These are phyloP conservation scores for Tridacna gigas DNA, from an alignment of 2,888 invertebrate species.

Conservation along the genomic window DNA sequence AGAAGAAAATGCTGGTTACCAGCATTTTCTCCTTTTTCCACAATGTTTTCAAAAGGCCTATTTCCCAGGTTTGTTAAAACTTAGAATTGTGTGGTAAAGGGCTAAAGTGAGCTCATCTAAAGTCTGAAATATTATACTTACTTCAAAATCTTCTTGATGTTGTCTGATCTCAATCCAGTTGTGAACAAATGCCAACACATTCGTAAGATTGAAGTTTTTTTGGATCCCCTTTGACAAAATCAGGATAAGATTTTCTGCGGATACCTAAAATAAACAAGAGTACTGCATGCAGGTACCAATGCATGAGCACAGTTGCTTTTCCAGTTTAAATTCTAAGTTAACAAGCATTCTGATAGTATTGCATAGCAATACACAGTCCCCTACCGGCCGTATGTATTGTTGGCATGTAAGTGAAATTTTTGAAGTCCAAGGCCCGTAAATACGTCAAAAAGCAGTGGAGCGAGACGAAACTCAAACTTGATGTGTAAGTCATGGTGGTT, in stretches of 20 bases:
- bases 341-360: too few species aligned
- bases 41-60: background rate
- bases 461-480: too few species aligned
- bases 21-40: background rate
- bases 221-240: background rate
- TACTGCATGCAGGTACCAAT: background rate
- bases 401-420: too few species aligned
- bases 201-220: background rate
- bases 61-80: background rate
- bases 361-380: too few species aligned
- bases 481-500: too few species aligned
- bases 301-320: too few species aligned
- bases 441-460: too few species aligned
- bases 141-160: background rate
- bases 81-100: background rate
- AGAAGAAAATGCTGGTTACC: background rate
- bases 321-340: too few species aligned
- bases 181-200: background rate
- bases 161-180: background rate
- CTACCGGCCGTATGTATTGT: too few species aligned
- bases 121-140: background rate
- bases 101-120: background rate
- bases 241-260: background rate
- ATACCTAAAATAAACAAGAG: background rate
- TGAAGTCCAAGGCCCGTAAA: too few species aligned